Evolutionary conservation across 2,797 vertebrate genomes (phyloP).

Genomic region (Chlorospingus semifuscus): DNA sequence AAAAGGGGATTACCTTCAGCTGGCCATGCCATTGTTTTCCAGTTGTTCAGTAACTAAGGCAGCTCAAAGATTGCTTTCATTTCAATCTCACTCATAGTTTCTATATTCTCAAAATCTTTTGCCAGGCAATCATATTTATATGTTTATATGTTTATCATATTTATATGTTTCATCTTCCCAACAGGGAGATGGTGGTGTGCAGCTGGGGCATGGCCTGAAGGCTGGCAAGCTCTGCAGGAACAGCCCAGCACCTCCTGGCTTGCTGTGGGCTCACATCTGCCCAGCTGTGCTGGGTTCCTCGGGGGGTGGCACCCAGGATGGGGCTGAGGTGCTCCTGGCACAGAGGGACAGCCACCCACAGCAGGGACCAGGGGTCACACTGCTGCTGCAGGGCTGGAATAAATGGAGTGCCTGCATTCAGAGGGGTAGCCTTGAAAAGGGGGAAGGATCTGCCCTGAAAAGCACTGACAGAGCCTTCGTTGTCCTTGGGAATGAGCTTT

Average conservation of each 20-base stretch:
- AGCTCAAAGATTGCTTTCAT: no score
- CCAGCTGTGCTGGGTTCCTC: not conserved
- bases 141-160: no score
- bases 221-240: not conserved
- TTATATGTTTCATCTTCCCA: no score
- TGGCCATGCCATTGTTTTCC: no score
- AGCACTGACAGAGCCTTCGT: not conserved
- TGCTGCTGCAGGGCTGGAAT: not conserved
- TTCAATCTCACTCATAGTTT: no score
- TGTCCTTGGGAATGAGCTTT: not conserved
- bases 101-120: no score
- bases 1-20: no score
- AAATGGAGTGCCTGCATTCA: not conserved
- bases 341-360: accelerated
- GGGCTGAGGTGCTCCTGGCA: not conserved
- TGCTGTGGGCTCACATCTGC: not conserved
- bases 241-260: not conserved
- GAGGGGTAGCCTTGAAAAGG: not conserved
- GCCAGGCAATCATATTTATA: no score
- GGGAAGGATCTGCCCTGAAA: not conserved
- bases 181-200: not conserved
- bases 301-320: not conserved
- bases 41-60: no score
- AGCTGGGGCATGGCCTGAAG: not conserved
- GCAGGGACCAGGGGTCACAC: not conserved